Conservation (phyloP, 1,140 invertebrate genomes). For the Papilio glaucus region DNA sequence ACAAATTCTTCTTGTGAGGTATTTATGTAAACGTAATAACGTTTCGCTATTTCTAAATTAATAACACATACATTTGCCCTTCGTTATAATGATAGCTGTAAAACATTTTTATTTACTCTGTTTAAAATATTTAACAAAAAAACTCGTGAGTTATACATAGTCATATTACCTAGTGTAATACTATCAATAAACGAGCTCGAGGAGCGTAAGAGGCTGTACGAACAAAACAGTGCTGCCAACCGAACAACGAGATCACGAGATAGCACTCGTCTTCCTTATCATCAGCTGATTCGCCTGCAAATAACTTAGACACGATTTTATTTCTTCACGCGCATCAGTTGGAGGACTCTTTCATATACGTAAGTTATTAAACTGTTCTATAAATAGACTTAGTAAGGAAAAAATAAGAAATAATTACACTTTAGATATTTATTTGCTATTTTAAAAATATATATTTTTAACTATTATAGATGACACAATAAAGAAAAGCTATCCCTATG, state of each 20-base stretch:
- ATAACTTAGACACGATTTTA: constrained; percentile 52
- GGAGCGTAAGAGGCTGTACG: constrained; percentile 23
- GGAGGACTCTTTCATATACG: constrained; percentile 24
- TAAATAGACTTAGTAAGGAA: not conserved
- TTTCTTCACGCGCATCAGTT: constrained; percentile 25
- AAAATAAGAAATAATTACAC: not conserved
- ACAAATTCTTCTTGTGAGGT: too few relatives aligned
- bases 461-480: too few relatives aligned
- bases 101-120: too few relatives aligned
- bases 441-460: too few relatives aligned
- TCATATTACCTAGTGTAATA: not conserved
- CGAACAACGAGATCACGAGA: constrained; percentile 71
- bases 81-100: too few relatives aligned
- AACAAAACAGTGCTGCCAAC: constrained; percentile 66
- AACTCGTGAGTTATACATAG: not conserved
- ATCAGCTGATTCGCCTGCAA: constrained; percentile 71
- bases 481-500: too few relatives aligned
- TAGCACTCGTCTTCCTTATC: constrained; percentile 74
- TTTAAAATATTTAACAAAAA: not conserved
- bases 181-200: not conserved
- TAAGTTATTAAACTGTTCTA: constrained; percentile 7
- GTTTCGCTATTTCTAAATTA: too few relatives aligned
- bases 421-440: not conserved
- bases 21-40: too few relatives aligned
- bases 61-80: too few relatives aligned